Conservation (phyloP, 2,113 vertebrate genomes). For the Neodontobutis hainanensis region DNA sequence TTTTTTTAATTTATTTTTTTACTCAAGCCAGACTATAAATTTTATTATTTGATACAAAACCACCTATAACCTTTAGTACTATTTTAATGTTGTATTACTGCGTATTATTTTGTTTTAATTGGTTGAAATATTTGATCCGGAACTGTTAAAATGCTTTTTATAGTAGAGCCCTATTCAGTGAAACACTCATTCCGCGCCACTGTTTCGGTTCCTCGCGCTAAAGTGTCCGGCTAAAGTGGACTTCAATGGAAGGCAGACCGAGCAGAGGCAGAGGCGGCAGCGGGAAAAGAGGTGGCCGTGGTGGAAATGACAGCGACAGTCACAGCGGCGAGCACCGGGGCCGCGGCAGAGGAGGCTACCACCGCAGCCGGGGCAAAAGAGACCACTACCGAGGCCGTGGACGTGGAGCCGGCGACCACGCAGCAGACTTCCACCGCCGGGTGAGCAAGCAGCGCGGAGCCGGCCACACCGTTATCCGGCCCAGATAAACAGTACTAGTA, state of each 20-base stretch:
- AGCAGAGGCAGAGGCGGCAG: constrained; percentile 61
- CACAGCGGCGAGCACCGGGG: constrained; percentile 63
- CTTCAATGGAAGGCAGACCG: constrained; percentile 68
- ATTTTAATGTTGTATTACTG: neutral
- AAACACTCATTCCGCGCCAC: constrained; percentile 27
- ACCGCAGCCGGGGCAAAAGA: constrained; percentile 68
- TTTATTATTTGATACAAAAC: no score
- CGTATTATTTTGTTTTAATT: neutral
- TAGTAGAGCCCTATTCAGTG: constrained; percentile 41
- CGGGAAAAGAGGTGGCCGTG: constrained; percentile 69
- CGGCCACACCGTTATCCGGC: neutral
- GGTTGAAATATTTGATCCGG: constrained; percentile 3
- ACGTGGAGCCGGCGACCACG: constrained; percentile 32
- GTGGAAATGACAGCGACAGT: constrained; percentile 39
- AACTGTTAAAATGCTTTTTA: constrained; percentile 26
- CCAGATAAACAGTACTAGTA: neutral
- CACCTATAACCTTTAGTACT: neutral
- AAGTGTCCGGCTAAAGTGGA: constrained; percentile 15
- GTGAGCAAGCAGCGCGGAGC: constrained; percentile 41
- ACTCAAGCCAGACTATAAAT: no score
- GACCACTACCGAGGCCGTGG: constrained; percentile 75
- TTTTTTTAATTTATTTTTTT: no score
- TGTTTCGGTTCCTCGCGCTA: constrained; percentile 24
- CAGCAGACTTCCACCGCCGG: constrained; percentile 29
- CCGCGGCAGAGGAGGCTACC: constrained; percentile 69